Conservation (phyloP, 2,888 invertebrate genomes). For the Ferrisia virgata region DNA sequence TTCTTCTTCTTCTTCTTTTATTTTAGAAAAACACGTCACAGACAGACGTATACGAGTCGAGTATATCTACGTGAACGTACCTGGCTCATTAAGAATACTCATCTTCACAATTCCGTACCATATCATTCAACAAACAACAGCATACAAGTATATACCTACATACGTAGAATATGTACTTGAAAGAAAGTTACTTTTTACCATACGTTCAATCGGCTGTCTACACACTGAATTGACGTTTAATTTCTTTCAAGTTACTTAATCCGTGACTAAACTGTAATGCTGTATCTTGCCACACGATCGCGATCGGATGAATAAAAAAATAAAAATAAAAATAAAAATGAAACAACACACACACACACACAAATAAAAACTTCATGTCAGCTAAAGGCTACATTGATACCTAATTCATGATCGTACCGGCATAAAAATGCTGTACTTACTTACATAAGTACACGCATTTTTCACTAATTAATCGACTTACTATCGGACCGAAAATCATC, state of each 20-base stretch:
- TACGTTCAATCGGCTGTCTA: conserved; percentile 15
- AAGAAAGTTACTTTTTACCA: conserved; percentile 32
- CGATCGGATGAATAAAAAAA: conserved; percentile 18
- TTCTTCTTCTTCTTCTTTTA: not conserved
- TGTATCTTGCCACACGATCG: conserved; percentile 30
- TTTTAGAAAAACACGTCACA: not conserved
- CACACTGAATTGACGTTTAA: conserved; percentile 20
- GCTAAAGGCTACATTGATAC: conserved; percentile 29
- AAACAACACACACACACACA: no score
- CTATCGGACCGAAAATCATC: not conserved
- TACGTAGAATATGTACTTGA: not conserved
- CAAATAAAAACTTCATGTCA: conserved; percentile 19
- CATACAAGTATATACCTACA: no score
- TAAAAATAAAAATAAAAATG: not conserved
- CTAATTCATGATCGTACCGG: conserved; percentile 5
- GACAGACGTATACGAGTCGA: no score
- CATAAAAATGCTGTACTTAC: not conserved
- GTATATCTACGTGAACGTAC: no score
- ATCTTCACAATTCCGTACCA: not conserved
- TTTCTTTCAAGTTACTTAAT: conserved; percentile 32
- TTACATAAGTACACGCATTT: not conserved
- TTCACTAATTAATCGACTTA: conserved; percentile 3
- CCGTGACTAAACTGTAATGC: conserved; percentile 30
- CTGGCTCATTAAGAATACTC: conserved; percentile 1
- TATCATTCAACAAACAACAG: not conserved